These are phyloP conservation scores for Emydocephalus ijimae DNA, from an alignment of 2,113 vertebrate species.

Conservation along the genomic window DNA sequence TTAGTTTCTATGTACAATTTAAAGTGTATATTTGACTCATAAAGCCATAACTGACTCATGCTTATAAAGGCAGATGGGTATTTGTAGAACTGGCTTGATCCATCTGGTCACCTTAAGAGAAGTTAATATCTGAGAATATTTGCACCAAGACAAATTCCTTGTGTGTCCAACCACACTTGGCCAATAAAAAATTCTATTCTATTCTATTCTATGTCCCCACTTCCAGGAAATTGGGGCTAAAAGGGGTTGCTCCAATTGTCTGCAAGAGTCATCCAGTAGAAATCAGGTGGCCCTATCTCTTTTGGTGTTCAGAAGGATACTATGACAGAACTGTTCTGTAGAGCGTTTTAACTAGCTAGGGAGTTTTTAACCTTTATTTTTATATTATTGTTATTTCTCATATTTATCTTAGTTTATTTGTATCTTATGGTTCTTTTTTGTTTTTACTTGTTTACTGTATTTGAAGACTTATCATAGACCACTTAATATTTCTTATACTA, in stretches of 20 bases:
- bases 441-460: not conserved
- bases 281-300: not conserved
- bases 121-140: not conserved
- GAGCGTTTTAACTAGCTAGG: not conserved
- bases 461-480: not conserved
- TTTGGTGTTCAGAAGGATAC: not conserved
- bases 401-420: not conserved
- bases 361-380: not conserved
- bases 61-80: not conserved
- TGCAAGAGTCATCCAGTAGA: not conserved
- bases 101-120: not conserved
- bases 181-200: too few species aligned
- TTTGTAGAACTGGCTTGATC: not conserved
- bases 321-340: not conserved
- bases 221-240: not conserved
- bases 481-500: not conserved
- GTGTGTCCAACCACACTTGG: too few species aligned
- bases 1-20: not conserved
- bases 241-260: not conserved
- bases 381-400: not conserved
- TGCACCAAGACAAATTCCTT: too few species aligned
- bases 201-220: not conserved
- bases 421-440: not conserved
- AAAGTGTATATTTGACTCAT: not conserved
- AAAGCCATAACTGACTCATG: not conserved